Percentiles rank a stretch among this genome's conserved stretches.
phyloP scores from a whole-genome alignment of 2,113 vertebrate species.

The Micromys minutus region DNA sequence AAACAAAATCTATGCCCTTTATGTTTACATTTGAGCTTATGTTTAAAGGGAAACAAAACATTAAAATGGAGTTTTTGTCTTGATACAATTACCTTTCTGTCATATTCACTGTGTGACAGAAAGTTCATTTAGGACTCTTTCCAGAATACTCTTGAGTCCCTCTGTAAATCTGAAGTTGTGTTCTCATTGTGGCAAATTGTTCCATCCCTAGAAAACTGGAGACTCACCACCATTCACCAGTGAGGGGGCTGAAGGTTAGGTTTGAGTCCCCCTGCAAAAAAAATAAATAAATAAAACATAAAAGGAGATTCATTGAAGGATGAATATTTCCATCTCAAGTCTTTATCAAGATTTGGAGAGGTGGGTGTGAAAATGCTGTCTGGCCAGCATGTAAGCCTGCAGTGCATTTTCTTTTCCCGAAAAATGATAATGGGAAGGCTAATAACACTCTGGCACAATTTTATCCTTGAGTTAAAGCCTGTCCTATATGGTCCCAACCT shows the following conservation, averaged over 20 bases:
- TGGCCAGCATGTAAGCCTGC: neutral
- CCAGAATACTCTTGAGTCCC: neutral
- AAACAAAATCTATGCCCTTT: constrained; percentile 6
- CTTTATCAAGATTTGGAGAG: neutral
- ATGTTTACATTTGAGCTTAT: constrained; percentile 15
- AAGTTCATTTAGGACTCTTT: neutral
- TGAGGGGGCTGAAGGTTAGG: neutral
- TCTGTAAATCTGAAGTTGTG: neutral
- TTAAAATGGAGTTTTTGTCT: neutral
- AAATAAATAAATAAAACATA: neutral
- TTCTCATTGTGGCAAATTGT: neutral
- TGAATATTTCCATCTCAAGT: neutral
- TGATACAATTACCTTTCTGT: neutral
- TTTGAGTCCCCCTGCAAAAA: neutral
- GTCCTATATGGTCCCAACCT: neutral
- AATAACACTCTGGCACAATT: neutral
- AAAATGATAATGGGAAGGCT: neutral
- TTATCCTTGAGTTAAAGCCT: neutral
- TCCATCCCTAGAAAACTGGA: neutral
- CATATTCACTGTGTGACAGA: neutral
- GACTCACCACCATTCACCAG: too few species aligned
- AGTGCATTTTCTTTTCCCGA: neutral
- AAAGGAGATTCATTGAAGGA: neutral
- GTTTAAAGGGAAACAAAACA: constrained; percentile 35
- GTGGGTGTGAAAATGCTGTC: neutral